phyloP scores from a whole-genome alignment of 2,113 vertebrate species.

The Ovis canadensis region DNA sequence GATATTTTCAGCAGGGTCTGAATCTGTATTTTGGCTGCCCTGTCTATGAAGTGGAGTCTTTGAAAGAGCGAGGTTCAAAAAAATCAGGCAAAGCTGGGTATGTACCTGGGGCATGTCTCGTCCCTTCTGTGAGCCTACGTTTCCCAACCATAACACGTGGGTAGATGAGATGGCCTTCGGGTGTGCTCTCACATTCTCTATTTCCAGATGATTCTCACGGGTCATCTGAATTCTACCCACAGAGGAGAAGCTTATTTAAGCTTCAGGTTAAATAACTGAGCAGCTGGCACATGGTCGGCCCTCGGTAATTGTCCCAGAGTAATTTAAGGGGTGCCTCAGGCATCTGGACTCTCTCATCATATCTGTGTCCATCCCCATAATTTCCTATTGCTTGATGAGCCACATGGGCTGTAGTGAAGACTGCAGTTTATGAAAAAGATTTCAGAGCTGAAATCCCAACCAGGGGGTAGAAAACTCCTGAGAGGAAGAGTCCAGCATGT shows the following conservation, averaged over 20 bases:
- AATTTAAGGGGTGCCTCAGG: slow-evolving; percentile 45
- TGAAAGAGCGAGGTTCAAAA: not conserved
- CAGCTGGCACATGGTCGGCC: slow-evolving; percentile 26
- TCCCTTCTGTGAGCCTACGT: not conserved
- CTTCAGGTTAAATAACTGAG: slow-evolving; percentile 47
- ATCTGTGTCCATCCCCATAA: slow-evolving; percentile 27
- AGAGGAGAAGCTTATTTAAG: slow-evolving; percentile 44
- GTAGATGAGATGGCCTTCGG: not conserved
- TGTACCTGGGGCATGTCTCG: not conserved
- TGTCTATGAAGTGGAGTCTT: not conserved
- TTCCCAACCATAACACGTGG: not conserved
- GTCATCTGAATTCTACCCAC: slow-evolving; percentile 40
- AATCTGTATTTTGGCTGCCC: not conserved
- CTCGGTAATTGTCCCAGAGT: slow-evolving; percentile 58
- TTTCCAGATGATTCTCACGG: not conserved
- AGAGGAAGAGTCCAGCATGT: slow-evolving; percentile 22
- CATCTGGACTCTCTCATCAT: slow-evolving; percentile 41
- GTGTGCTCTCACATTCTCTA: not conserved
- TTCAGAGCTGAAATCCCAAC: slow-evolving; percentile 39
- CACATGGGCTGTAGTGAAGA: not conserved
- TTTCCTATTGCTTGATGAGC: slow-evolving; percentile 38
- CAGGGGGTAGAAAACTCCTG: not conserved
- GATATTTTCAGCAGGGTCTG: not conserved
- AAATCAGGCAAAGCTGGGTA: not conserved
- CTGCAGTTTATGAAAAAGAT: slow-evolving; percentile 50